Base-by-base conservation (phyloP, 2,113 vertebrate genomes). In the Labeo rohita region DNA sequence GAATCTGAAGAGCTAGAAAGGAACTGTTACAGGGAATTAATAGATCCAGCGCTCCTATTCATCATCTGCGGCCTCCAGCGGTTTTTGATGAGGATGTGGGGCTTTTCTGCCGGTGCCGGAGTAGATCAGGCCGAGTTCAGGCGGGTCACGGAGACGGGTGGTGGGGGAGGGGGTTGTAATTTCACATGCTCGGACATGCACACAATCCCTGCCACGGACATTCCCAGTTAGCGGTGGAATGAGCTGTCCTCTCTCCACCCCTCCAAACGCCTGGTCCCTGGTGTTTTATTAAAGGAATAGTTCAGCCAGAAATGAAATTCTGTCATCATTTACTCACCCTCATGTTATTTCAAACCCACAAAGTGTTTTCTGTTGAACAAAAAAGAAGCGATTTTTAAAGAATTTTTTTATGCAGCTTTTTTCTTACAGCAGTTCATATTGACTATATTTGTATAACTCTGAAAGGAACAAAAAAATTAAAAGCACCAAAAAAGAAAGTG, bases 71-170 rank as follows among this genome's bases (percentile, higher is more conserved):
- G 83, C 83, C 76, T 79, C 49, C 45, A 73, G 86, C 43, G 3
- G 66, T 68, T 88, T 83, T 56, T 89, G 88, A 84, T 70, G 86
- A 84, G 77, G 77, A 87, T 84, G 78, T 63, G 81, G 85, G 43
- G 76, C 83, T 87, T 45, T 83, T 84, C 66, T 73, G 16, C 36
- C 45, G 9, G 13, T 82, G 36, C 66, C 21, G 47, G 74, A 84
- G 82, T 86, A 86, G 81, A 76, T 75, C 74, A 79, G 61, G 61
- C 76, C 54, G 39, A 86, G 73, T 79, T 86, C 77, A 36, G 52
- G 4, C 3, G 11, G 47, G 54, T 74, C 66, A 73, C 8, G 49
- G 66, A 84, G 34, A 80, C 6, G 73, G 34, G 21, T n/a, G 23
- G 1, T 16, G 65, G 12, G 23, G 79, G 50, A 72, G 34, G 2